Base-by-base conservation (phyloP, 2,888 invertebrate species). In the Eupithecia centaureata region DNA sequence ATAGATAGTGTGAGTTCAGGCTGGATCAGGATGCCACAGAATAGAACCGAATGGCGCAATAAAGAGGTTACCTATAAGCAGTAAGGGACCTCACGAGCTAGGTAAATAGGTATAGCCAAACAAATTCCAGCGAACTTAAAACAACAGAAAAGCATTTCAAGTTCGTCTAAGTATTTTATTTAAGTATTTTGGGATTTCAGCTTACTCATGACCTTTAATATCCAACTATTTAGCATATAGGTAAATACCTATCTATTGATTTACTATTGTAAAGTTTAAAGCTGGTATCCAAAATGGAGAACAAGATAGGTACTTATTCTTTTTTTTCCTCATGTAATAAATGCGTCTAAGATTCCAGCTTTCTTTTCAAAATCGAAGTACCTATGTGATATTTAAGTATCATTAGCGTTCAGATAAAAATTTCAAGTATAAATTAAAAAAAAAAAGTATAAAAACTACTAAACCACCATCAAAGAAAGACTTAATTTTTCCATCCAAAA, bases 141-240 rank as follows among this genome's bases (percentile, higher is more conserved):
- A 18, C 42, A 68, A 67, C 47, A 67, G 67, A 69, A 58, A 69
- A 15, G 62, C 66, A 70, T 65, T 68, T 42, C 68, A 73, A 70
- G 70, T 73, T 61, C 70, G 73, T 70, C 71, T 73, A 68, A 70
- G 73, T 71, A 38, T 51, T 59, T 72, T 71, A 70, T 68, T 57
- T 71, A 70, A 72, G 59, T 57, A n/a, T 66, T 47, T 42, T 42
- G 30, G 33, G 60, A 47, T 68, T 65, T 60, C n/a, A 52, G 52
- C 54, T 22, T 65, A 42, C 38, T 7, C n/a, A 33, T 60, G 47
- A 71, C 72, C 70, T 68, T 61, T 63, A 60, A 54, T 28, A 28
- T 54, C n/a, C 28, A 54, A 27, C 15, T 54, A 54, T 28, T 28
- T 54, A 28, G 13, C 51, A 51, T 25, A 22, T 51, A 25, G 25